A percentile compares a stretch with the other conserved stretches of the same genome.
Evolutionary conservation across 1,140 invertebrate species (phyloP).

Genomic region (Rhagoletis pomonella): DNA sequence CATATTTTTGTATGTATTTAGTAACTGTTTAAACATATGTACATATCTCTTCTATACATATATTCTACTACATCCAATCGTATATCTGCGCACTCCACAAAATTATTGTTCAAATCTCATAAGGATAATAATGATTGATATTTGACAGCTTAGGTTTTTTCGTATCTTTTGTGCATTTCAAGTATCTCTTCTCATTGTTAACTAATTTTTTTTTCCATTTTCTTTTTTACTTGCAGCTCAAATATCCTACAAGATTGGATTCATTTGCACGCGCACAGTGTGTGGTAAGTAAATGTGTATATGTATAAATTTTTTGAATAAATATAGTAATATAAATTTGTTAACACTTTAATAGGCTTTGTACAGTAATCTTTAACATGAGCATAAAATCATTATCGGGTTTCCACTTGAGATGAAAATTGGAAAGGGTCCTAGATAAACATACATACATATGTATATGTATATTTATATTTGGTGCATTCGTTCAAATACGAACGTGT

Average conservation of each 20-base stretch:
- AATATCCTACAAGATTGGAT: not conserved
- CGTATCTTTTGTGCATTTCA: not conserved
- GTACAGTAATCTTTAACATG: not conserved
- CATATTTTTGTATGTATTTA: too few species aligned
- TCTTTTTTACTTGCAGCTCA: not conserved
- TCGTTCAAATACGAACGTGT: not conserved
- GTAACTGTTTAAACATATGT: too few species aligned
- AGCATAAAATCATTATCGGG: conserved; percentile 38
- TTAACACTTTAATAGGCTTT: conserved; percentile 31
- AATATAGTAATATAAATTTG: conserved; percentile 28
- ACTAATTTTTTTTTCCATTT: conserved; percentile 9
- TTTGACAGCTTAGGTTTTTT: conserved; percentile 32
- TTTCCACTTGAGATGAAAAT: not conserved
- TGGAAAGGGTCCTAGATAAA: not conserved
- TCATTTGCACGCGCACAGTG: conserved; percentile 26
- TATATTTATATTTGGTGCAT: not conserved
- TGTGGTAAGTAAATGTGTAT: conserved; percentile 27
- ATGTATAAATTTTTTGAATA: not conserved
- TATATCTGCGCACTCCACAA: not conserved
- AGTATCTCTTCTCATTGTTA: conserved; percentile 31
- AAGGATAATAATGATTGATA: conserved; percentile 46
- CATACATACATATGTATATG: not conserved
- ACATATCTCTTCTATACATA: too few species aligned
- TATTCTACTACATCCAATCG: too few species aligned
- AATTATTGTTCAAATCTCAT: conserved; percentile 35